Conservation (phyloP, 1,140 invertebrate genomes). For the Vanessa tameamea region DNA sequence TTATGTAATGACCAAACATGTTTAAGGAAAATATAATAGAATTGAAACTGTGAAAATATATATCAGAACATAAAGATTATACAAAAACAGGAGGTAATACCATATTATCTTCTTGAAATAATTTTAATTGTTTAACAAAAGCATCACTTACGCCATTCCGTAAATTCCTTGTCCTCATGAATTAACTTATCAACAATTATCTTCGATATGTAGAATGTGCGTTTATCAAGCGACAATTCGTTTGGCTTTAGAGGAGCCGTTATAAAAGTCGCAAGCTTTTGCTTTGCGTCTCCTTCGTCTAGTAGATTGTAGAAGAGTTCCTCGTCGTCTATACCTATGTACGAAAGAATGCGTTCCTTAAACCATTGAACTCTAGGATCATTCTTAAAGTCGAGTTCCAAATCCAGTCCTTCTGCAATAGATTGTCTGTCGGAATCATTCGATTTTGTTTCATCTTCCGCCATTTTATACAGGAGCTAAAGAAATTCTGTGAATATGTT, state of each 20-base stretch:
- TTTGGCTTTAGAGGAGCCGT: slow-evolving; percentile 51
- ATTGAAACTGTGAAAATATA: too few species aligned
- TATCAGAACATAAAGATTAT: too few species aligned
- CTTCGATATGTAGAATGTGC: slow-evolving; percentile 64
- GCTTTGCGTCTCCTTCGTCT: slow-evolving; percentile 50
- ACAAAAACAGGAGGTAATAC: too few species aligned
- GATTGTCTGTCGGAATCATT: slow-evolving; percentile 29
- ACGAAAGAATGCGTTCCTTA: slow-evolving; percentile 59
- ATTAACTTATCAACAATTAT: slow-evolving; percentile 73
- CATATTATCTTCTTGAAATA: too few species aligned
- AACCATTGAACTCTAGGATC: slow-evolving; percentile 68
- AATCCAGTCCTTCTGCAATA: slow-evolving; percentile 33
- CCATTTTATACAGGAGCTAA: not conserved
- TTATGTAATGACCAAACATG: too few species aligned
- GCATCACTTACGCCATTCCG: slow-evolving; percentile 72
- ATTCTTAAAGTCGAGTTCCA: slow-evolving; percentile 46
- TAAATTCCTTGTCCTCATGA: slow-evolving; percentile 75
- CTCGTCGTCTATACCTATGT: slow-evolving; percentile 65
- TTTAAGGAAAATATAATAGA: too few species aligned
- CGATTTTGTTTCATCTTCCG: slow-evolving; percentile 10
- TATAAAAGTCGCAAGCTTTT: slow-evolving; percentile 55
- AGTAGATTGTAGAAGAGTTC: slow-evolving; percentile 71
- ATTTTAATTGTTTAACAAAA: not conserved
- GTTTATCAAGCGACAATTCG: slow-evolving; percentile 61
- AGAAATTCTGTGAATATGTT: not conserved